Conservation (phyloP, 1,140 invertebrate genomes). For the Caenorhabditis briggsae region DNA sequence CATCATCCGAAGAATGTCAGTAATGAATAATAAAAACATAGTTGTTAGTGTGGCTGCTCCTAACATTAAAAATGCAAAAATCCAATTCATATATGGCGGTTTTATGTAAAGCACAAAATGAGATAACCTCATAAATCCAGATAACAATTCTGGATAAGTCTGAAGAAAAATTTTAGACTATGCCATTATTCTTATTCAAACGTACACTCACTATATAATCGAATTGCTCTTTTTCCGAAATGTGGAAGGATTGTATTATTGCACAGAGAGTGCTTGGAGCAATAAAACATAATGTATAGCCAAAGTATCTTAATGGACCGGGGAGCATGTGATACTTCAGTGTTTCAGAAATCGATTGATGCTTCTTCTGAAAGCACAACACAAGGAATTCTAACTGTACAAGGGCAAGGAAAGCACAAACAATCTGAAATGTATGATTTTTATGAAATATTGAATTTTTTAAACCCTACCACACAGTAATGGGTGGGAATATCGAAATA, state of each 20-base stretch:
- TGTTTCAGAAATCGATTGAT: background rate
- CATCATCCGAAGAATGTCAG: background rate
- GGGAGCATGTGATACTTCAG: background rate
- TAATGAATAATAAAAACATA: background rate
- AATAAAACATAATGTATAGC: background rate
- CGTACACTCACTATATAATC: background rate
- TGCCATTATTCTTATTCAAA: background rate
- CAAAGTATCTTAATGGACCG: background rate
- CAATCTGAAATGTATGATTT: background rate
- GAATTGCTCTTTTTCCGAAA: background rate
- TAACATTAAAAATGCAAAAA: background rate
- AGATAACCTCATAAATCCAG: background rate
- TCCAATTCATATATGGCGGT: background rate
- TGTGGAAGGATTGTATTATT: background rate
- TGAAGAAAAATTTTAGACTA: background rate
- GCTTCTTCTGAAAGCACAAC: background rate
- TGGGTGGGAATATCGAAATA: background rate
- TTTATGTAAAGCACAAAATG: background rate
- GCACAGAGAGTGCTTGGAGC: background rate
- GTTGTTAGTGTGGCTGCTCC: too few relatives aligned
- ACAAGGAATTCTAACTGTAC: background rate
- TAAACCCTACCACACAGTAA: background rate
- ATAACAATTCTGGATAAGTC: too few relatives aligned
- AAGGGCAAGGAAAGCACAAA: background rate
- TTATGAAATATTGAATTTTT: background rate